Conservation (phyloP, 2,888 invertebrate genomes). For the Folsomia manolachei region DNA sequence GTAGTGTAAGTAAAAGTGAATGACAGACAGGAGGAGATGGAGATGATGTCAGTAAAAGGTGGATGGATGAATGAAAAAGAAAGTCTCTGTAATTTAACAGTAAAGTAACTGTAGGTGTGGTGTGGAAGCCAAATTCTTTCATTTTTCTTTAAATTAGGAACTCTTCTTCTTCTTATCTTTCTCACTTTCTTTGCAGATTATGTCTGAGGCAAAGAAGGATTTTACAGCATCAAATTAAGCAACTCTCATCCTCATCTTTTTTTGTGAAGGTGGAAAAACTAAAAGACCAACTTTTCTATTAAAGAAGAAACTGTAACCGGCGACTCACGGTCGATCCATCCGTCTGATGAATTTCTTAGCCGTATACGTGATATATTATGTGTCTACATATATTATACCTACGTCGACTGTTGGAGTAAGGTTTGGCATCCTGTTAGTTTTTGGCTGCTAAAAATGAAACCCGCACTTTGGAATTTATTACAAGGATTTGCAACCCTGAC, state of each 20-base stretch:
- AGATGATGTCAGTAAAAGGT: no score
- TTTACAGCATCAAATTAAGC: background rate
- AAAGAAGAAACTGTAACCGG: no score
- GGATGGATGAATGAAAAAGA: background rate
- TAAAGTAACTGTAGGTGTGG: background rate
- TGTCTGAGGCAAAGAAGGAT: background rate
- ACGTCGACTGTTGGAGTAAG: background rate
- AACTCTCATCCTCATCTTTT: background rate
- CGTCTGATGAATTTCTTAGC: no score
- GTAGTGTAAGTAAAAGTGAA: background rate
- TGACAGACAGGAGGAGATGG: no score
- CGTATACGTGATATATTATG: no score
- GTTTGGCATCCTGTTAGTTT: background rate
- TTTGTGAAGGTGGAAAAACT: background rate
- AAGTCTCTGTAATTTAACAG: background rate
- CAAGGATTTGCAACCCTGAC: background rate
- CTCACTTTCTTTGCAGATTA: conserved; percentile 4
- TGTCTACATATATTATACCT: no score
- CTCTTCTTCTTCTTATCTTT: background rate
- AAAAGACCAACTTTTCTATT: no score
- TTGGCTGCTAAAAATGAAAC: background rate
- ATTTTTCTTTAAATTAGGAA: conserved; percentile 6
- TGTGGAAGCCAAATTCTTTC: background rate
- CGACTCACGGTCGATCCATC: no score
- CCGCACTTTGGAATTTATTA: background rate